Evolutionary conservation across 2,113 vertebrate species (phyloP).

Genomic region (Amazona vittata): DNA sequence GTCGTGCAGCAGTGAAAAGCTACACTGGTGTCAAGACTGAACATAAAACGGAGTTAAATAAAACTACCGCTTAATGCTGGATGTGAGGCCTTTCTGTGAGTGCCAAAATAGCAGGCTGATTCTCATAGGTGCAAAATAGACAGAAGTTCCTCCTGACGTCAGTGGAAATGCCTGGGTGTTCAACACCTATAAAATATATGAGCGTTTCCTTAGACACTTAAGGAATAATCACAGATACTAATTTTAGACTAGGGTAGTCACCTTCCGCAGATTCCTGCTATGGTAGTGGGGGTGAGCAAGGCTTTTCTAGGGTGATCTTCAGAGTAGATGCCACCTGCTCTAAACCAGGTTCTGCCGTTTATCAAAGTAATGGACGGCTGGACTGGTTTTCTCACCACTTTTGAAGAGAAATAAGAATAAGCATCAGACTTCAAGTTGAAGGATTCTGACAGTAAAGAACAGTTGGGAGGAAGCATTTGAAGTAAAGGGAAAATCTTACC

Average conservation of each 20-base stretch:
- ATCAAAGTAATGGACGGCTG: not conserved
- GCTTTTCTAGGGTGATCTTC: not conserved
- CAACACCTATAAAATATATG: conserved; percentile 48
- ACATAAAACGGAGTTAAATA: not conserved
- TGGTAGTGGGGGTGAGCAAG: not conserved
- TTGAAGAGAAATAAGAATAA: not conserved
- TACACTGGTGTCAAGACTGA: not conserved
- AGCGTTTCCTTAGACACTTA: conserved; percentile 31
- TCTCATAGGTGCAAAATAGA: conserved; percentile 42
- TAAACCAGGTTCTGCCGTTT: not conserved
- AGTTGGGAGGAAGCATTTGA: not conserved
- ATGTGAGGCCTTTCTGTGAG: not conserved
- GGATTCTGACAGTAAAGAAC: not conserved
- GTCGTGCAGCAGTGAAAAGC: not conserved
- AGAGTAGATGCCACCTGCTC: not conserved
- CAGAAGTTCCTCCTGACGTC: conserved; percentile 49
- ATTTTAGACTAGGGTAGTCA: conserved; percentile 24
- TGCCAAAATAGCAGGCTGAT: conserved; percentile 22
- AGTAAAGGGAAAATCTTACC: not conserved
- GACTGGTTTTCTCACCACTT: not conserved
- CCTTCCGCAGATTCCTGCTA: conserved; percentile 9
- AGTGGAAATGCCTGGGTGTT: conserved; percentile 58
- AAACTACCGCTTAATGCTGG: not conserved
- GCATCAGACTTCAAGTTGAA: not conserved
- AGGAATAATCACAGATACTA: conserved; percentile 41